Conservation (phyloP, 2,888 invertebrate genomes). For the Pantelozetes paolii region DNA sequence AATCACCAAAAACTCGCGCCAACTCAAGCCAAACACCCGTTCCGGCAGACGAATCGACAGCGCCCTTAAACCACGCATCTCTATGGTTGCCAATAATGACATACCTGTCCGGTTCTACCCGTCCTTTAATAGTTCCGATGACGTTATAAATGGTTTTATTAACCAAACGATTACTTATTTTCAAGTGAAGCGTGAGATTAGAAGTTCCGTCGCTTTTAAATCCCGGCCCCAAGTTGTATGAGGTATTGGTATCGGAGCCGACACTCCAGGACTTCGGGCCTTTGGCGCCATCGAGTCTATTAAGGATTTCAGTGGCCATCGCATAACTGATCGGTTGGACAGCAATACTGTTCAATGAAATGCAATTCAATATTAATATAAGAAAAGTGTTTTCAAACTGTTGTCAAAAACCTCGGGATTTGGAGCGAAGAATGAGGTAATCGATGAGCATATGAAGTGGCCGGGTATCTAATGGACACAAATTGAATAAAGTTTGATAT, state of each 20-base stretch:
- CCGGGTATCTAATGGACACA: conserved; percentile 22
- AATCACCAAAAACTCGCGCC: conserved; percentile 47
- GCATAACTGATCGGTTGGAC: conserved; percentile 48
- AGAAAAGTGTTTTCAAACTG: too few species aligned
- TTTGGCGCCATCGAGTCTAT: conserved; percentile 42
- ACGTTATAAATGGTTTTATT: conserved; percentile 51
- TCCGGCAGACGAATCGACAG: conserved; percentile 47
- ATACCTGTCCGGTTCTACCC: conserved; percentile 51
- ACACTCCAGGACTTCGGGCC: conserved; percentile 46
- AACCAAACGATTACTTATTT: conserved; percentile 49
- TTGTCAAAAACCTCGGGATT: conserved; percentile 14
- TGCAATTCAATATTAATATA: neutral
- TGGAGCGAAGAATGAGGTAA: neutral
- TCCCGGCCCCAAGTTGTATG: conserved; percentile 45
- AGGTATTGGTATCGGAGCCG: conserved; percentile 47
- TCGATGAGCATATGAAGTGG: conserved; percentile 34
- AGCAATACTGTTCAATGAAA: conserved; percentile 43
- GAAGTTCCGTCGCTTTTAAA: conserved; percentile 39
- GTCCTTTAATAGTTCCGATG: conserved; percentile 51
- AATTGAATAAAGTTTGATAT: neutral
- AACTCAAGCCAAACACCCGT: conserved; percentile 49
- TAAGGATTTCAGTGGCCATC: conserved; percentile 45
- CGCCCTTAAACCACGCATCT: conserved; percentile 48
- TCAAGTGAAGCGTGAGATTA: conserved; percentile 47
- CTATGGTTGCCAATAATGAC: conserved; percentile 47